A percentile compares a stretch with the other conserved stretches of the same genome.
phyloP scores from a whole-genome alignment of 2,113 vertebrate genomes.

The Rousettus leschenaultii region DNA sequence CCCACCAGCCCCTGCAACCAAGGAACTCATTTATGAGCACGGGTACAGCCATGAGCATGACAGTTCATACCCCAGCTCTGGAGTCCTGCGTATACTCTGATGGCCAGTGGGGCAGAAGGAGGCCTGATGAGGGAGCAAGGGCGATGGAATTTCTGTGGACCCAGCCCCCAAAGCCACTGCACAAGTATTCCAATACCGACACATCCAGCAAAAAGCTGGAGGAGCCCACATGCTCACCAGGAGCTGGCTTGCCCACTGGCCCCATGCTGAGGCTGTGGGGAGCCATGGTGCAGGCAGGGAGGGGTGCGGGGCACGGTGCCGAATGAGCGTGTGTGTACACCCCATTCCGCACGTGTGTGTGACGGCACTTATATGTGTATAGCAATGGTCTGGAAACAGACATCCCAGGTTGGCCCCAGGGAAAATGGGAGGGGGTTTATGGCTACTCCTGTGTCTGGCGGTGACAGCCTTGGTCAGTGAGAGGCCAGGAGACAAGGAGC shows the following conservation, averaged over 20 bases:
- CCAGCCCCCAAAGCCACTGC: background rate
- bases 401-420: background rate
- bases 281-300: background rate
- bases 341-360: rapidly evolving
- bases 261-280: background rate
- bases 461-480: background rate
- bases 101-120: rapidly evolving
- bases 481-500: background rate
- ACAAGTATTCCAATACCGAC: background rate
- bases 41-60: background rate
- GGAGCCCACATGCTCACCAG: rapidly evolving
- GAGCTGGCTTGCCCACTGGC: no score
- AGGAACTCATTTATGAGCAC: background rate
- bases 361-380: background rate
- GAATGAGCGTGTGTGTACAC: background rate
- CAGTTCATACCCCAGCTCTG: background rate
- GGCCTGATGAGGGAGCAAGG: background rate
- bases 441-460: background rate
- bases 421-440: background rate
- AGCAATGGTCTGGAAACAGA: background rate
- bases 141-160: background rate
- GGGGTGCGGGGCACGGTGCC: no score
- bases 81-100: background rate
- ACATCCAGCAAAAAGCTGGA: no score
- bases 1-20: background rate